These are phyloP conservation scores for Rhodinocichla rosea DNA, from an alignment of 2,113 vertebrate genomes.

Conservation along the genomic window DNA sequence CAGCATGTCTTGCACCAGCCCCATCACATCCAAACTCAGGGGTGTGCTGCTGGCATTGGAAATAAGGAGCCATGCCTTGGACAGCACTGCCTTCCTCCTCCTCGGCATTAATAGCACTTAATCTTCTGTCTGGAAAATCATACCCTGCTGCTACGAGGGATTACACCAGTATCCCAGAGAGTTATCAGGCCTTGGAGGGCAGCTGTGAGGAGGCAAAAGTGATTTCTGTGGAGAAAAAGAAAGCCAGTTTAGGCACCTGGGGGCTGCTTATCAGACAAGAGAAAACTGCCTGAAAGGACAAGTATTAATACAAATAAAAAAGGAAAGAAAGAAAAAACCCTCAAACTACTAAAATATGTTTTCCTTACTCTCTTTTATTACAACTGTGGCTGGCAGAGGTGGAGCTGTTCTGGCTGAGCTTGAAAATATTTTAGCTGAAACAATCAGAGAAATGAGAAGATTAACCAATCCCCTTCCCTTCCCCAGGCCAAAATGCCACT, in stretches of 20 bases:
- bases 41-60: background rate
- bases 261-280: background rate
- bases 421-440: slow-evolving; percentile 9
- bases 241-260: background rate
- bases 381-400: background rate
- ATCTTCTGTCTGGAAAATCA: slow-evolving; percentile 31
- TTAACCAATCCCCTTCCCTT: background rate
- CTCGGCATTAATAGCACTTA: background rate
- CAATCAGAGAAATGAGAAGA: background rate
- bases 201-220: background rate
- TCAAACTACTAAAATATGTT: background rate
- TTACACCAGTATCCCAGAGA: background rate
- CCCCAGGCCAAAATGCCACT: background rate
- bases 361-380: background rate
- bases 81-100: background rate
- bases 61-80: background rate
- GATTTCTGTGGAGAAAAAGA: background rate
- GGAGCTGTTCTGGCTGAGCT: background rate
- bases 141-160: background rate
- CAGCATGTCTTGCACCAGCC: background rate
- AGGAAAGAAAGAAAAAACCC: background rate
- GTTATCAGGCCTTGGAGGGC: background rate
- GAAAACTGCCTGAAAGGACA: background rate
- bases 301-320: background rate
- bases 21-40: background rate